Conservation (phyloP, 1,140 invertebrate genomes). For the Conus ventricosus region DNA sequence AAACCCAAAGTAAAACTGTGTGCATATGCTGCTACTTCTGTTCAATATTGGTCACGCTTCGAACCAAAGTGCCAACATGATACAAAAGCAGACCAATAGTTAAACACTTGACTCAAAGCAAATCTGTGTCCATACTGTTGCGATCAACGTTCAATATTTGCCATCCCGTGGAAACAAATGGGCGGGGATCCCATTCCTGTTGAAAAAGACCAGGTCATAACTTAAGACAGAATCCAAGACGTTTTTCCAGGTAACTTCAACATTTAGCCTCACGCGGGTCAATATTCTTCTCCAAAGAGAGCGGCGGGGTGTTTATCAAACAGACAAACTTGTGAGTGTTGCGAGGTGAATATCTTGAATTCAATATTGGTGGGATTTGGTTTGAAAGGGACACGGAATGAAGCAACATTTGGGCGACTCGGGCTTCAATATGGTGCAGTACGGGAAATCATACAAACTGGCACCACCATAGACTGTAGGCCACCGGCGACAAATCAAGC, state of each 20-base stretch:
- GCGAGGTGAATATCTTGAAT: not conserved
- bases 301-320: not conserved
- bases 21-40: not conserved
- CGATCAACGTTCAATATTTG: slow-evolving; percentile 23
- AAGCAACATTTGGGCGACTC: slow-evolving; percentile 6
- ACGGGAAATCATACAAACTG: slow-evolving; percentile 10
- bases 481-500: slow-evolving; percentile 4
- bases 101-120: not conserved
- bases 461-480: not conserved
- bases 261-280: not conserved
- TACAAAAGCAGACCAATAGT: not conserved
- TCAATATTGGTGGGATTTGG: slow-evolving; percentile 23
- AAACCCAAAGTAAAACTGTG: not conserved
- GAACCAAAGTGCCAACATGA: not conserved
- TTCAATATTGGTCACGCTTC: not conserved
- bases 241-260: slow-evolving; percentile 18
- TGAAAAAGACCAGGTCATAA: not conserved
- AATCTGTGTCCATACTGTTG: not conserved
- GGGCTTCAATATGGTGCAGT: slow-evolving; percentile 14
- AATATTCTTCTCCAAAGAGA: not conserved
- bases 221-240: slow-evolving; percentile 20
- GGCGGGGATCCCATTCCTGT: not conserved
- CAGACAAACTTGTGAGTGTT: not conserved
- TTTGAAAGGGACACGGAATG: slow-evolving; percentile 2
- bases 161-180: slow-evolving; percentile 14